Conservation (phyloP, 2,797 vertebrate species). For the Mus minutoides region DNA sequence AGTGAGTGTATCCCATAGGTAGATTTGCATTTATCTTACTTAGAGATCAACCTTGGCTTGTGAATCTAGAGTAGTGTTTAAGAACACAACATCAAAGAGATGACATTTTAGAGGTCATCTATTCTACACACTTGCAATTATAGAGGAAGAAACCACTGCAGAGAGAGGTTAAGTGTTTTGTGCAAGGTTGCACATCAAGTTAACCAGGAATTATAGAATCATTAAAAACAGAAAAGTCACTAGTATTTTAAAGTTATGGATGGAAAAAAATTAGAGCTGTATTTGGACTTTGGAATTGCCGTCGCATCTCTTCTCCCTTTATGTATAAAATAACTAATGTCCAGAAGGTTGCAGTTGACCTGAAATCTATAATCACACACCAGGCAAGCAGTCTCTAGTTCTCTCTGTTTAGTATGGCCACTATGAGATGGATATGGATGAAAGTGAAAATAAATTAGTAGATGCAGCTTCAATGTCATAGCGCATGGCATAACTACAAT, state of each 20-base stretch:
- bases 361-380: not conserved
- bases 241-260: not conserved
- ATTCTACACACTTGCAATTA: not conserved
- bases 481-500: not conserved
- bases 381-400: not conserved
- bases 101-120: not conserved
- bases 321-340: not conserved
- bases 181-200: not conserved
- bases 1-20: too few relatives aligned
- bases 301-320: not conserved
- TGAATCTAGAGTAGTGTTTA: not conserved
- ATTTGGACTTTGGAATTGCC: not conserved
- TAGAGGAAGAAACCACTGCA: not conserved
- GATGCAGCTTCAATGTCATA: not conserved
- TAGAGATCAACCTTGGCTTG: not conserved
- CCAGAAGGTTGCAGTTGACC: not conserved
- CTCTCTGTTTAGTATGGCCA: too few relatives aligned
- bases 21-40: conserved; percentile 11
- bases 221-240: not conserved
- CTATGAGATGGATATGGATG: not conserved
- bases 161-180: not conserved
- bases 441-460: not conserved
- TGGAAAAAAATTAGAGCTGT: conserved; percentile 3
- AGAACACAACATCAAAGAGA: not conserved
- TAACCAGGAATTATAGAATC: not conserved